Conservation (phyloP, 1,140 invertebrate genomes). For the Meloidogyne chitwoodi region DNA sequence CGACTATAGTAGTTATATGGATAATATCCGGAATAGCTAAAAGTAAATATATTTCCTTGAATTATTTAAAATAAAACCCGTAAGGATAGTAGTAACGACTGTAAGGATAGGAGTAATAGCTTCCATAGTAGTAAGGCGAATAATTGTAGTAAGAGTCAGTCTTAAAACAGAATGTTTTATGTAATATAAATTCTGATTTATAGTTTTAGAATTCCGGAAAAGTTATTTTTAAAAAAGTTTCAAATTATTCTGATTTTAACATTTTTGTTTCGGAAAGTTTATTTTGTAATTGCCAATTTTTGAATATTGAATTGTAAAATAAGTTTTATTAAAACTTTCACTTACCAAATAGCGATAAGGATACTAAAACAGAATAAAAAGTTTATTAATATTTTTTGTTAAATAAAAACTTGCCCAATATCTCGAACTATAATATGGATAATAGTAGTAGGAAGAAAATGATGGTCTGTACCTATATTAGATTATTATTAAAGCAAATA, state of each 20-base stretch:
- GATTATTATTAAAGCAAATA: neutral
- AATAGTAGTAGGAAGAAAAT: slow-evolving; percentile 29
- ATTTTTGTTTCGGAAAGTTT: too few species aligned
- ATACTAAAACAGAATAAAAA: slow-evolving; percentile 22
- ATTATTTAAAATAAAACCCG: neutral
- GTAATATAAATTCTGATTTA: too few species aligned
- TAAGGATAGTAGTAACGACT: neutral
- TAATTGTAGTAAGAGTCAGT: neutral
- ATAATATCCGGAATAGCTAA: slow-evolving; percentile 26
- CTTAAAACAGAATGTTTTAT: neutral
- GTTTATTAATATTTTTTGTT: too few species aligned
- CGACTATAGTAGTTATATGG: slow-evolving; percentile 33
- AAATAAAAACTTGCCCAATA: slow-evolving; percentile 1
- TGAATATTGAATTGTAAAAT: neutral
- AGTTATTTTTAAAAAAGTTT: too few species aligned
- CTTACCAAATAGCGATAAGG: neutral
- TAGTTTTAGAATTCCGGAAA: too few species aligned
- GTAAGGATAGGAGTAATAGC: neutral
- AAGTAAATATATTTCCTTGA: neutral
- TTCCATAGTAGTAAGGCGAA: neutral
- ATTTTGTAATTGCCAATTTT: neutral
- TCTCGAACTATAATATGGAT: slow-evolving; percentile 21
- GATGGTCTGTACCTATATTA: slow-evolving; percentile 9
- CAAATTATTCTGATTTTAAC: too few species aligned
- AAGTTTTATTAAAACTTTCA: neutral